Evolutionary conservation across 92 coral and sea anemone species (phyloP), one percentile per base, ranked within the genome.

Genomic region (Porites divaricata): DNA sequence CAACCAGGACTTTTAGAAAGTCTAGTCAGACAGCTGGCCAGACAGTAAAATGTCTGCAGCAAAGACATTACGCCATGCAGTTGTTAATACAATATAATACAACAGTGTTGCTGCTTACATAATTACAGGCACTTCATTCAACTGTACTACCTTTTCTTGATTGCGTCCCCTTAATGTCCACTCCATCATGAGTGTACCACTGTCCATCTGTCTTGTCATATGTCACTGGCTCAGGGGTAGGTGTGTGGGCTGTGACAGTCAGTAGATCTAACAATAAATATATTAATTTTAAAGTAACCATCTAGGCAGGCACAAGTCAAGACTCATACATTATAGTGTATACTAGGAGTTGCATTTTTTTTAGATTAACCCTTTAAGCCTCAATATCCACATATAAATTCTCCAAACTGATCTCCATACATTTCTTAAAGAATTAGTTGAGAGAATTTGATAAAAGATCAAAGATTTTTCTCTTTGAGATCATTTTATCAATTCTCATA

Each of bases 181-280:
- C 59, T 54, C 59, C 59, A 54, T 54, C 59, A 54, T 54, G 59
- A 11, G 59, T 54, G 59, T 54, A 54, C 59, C 59, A 54, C 59
- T 89, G 89, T 9, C 93, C 87, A 2, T 87, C 89, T 25, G 51
- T 80, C 25, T 83, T 83, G 81, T 89, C 84, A 70, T 45, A 89
- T 0, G 6, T n/a, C n/a, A 80, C 87, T 75, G 84, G 87, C 54
- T 85, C 75, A 66, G 89, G 65, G 50, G 80, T 89, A 75, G 81
- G 88, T 4, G 66, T 66, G 75, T 84, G 88, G 16, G 82, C 67
- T 1, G 65, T 67, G 19, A 84, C 64, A 20, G 75, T 84, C 20
- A 84, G 57, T 35, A 84, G 75, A 49, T 84, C 88, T 84, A 11
- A 20, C 10, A 59, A 21, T 2, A 67, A 61, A 67, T 50, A 4